Conservation (phyloP, 2,113 vertebrate species). For the Paratilapia polleni region DNA sequence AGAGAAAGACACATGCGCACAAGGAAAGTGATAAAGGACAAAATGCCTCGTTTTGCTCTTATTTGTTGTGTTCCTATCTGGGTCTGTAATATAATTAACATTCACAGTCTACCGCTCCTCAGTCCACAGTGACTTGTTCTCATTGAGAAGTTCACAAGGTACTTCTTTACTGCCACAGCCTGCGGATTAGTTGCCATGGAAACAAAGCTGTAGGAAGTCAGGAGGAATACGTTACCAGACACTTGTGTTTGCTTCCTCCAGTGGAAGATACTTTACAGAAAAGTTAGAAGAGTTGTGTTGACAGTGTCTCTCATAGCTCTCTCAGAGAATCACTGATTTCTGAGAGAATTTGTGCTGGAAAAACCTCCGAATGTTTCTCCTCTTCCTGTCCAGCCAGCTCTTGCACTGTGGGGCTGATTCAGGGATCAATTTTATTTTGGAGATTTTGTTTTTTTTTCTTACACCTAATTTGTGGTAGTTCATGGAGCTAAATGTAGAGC, state of each 20-base stretch:
- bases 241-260: conserved; percentile 30
- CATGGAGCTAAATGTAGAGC: background rate
- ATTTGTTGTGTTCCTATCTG: conserved; percentile 24
- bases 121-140: conserved; percentile 64
- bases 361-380: background rate
- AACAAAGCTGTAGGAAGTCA: conserved; percentile 65
- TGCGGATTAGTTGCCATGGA: conserved; percentile 73
- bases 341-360: background rate
- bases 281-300: conserved; percentile 48
- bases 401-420: background rate
- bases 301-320: conserved; percentile 8
- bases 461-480: background rate
- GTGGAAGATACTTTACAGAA: conserved; percentile 28
- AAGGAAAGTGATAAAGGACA: background rate
- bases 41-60: background rate
- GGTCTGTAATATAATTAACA: conserved; percentile 64
- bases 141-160: conserved; percentile 73
- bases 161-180: conserved; percentile 50
- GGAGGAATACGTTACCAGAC: conserved; percentile 41
- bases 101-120: conserved; percentile 52
- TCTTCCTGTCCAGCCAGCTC: background rate
- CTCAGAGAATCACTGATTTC: background rate
- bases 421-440: background rate
- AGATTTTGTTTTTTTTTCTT: conserved; percentile 4
- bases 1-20: background rate